A percentile compares a stretch with the other conserved stretches of the same genome.
Conservation (phyloP, 2,888 invertebrate genomes). For the Pristionchus entomophagus region DNA sequence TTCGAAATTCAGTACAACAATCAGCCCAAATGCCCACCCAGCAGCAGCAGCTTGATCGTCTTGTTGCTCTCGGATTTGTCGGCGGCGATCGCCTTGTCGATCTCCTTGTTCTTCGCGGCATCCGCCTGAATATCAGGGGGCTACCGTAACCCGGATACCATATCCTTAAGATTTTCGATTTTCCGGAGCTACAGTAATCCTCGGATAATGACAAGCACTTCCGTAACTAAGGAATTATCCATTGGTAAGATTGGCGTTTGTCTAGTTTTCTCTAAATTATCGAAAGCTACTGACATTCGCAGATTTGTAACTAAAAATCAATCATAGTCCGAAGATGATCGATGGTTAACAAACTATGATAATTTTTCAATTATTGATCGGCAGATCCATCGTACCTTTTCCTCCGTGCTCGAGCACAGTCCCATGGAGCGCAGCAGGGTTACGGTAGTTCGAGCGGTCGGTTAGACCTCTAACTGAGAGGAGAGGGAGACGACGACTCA, state of each 20-base stretch:
- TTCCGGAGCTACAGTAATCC: no score
- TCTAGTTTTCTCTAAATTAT: no score
- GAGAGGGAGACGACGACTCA: no score
- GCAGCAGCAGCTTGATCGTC: slow-evolving; percentile 70
- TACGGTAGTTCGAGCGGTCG: slow-evolving; percentile 34
- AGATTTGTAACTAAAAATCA: no score
- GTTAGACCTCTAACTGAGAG: background rate
- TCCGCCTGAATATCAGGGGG: slow-evolving; percentile 42
- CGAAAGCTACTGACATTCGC: no score
- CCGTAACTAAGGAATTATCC: no score
- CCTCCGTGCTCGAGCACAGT: slow-evolving; percentile 74
- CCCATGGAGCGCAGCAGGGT: slow-evolving; percentile 63
- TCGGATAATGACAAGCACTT: no score
- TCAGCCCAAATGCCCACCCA: slow-evolving; percentile 70
- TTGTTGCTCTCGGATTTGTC: slow-evolving; percentile 64
- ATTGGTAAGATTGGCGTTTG: no score
- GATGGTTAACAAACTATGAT: background rate
- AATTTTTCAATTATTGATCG: background rate
- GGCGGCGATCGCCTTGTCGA: slow-evolving; percentile 70
- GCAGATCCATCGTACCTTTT: slow-evolving; percentile 57
- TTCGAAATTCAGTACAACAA: no score
- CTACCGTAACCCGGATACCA: background rate
- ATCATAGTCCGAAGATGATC: background rate
- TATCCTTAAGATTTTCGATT: background rate
- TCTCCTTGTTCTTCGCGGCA: slow-evolving; percentile 61